Conservation (phyloP, 2,888 invertebrate genomes). For the Cepaea hortensis region DNA sequence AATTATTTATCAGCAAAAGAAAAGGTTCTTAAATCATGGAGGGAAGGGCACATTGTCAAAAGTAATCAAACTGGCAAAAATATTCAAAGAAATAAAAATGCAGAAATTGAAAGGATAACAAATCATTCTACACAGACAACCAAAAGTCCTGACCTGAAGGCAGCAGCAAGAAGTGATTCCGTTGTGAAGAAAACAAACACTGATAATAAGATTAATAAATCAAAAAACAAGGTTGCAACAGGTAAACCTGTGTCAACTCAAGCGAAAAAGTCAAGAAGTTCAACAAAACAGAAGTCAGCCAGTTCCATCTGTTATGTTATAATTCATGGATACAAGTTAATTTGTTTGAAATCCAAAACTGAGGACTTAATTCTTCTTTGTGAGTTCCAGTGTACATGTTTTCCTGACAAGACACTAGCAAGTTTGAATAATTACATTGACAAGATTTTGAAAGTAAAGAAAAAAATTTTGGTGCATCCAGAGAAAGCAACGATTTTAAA, state of each 20-base stretch:
- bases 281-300: neutral
- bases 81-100: neutral
- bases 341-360: constrained; percentile 27
- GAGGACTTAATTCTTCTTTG: constrained; percentile 28
- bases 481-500: constrained; percentile 16
- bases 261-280: neutral
- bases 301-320: constrained; percentile 13
- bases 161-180: neutral
- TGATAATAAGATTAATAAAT: neutral
- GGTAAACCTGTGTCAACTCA: neutral
- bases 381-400: constrained; percentile 46
- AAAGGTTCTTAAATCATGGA: constrained; percentile 45
- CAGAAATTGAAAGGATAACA: neutral
- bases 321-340: constrained; percentile 47
- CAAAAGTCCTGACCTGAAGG: neutral
- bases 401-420: constrained; percentile 32
- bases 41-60: constrained; percentile 42
- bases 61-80: neutral
- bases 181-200: neutral
- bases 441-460: constrained; percentile 36
- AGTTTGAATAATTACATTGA: constrained; percentile 41
- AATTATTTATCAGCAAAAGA: constrained; percentile 28
- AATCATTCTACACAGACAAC: no score
- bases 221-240: neutral
- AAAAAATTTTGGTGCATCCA: constrained; percentile 34